Evolutionary conservation across 2,888 invertebrate species (phyloP).

Genomic region (Drosophila phalerata): DNA sequence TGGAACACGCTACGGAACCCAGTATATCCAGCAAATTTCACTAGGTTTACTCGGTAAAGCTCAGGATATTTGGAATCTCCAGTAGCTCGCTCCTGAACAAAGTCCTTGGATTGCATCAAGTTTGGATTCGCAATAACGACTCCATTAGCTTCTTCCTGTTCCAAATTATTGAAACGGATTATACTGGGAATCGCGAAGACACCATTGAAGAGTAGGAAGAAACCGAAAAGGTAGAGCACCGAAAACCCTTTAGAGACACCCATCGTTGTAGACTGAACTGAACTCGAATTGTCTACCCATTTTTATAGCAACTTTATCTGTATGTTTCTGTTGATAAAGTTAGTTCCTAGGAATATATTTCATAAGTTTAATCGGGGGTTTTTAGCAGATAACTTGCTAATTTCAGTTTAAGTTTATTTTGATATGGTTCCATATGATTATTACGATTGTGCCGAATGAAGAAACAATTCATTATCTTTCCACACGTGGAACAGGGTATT

Average conservation of each 20-base stretch:
- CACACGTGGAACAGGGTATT: background rate
- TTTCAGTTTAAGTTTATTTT: background rate
- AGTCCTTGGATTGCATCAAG: too few species aligned
- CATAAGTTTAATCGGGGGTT: background rate
- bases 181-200: background rate
- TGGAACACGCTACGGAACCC: slow-evolving; percentile 27
- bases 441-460: background rate
- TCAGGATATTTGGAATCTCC: background rate
- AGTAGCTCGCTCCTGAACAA: background rate
- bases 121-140: too few species aligned
- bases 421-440: background rate
- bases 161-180: background rate
- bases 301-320: background rate
- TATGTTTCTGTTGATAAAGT: background rate
- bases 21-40: background rate
- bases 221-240: background rate
- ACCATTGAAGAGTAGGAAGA: background rate
- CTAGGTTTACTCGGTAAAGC: background rate
- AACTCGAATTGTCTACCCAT: background rate
- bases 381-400: background rate
- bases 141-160: background rate
- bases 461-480: background rate
- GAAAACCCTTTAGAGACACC: background rate
- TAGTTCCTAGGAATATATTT: background rate
- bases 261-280: slow-evolving; percentile 13